Evolutionary conservation across 2,797 vertebrate species (phyloP).

Genomic region (Hemitrygon akajei): DNA sequence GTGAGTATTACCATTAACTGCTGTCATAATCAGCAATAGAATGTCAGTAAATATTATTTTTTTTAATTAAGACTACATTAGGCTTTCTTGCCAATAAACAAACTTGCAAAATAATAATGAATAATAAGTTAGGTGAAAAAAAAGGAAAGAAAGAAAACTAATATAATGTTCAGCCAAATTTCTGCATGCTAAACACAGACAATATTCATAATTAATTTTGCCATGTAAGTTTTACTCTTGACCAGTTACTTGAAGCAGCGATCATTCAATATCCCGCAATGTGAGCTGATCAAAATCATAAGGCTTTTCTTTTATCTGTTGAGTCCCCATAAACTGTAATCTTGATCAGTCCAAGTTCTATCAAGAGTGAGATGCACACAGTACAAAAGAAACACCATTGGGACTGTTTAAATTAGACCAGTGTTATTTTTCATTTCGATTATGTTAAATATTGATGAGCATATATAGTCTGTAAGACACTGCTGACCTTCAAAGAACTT

Average conservation of each 20-base stretch:
- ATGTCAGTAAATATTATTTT: too few species aligned
- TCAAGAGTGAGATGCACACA: constrained; percentile 31
- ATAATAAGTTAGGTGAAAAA: background rate
- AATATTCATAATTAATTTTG: background rate
- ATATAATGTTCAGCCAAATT: background rate
- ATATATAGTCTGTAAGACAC: constrained; percentile 48
- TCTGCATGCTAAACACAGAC: background rate
- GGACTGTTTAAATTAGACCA: constrained; percentile 57
- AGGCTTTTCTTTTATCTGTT: background rate
- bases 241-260: background rate
- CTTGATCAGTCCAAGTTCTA: background rate
- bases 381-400: constrained; percentile 50
- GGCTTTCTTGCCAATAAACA: background rate
- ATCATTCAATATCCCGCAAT: background rate
- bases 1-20: too few species aligned
- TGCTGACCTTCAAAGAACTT: constrained; percentile 58
- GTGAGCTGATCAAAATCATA: background rate
- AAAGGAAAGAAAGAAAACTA: background rate
- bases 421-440: constrained; percentile 61
- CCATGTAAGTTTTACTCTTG: background rate
- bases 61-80: background rate
- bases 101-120: background rate
- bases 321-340: background rate
- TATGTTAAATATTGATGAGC: constrained; percentile 66
- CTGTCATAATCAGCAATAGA: too few species aligned